These are phyloP conservation scores for Silurus meridionalis DNA, from an alignment of 2,113 vertebrate genomes.

Conservation along the genomic window DNA sequence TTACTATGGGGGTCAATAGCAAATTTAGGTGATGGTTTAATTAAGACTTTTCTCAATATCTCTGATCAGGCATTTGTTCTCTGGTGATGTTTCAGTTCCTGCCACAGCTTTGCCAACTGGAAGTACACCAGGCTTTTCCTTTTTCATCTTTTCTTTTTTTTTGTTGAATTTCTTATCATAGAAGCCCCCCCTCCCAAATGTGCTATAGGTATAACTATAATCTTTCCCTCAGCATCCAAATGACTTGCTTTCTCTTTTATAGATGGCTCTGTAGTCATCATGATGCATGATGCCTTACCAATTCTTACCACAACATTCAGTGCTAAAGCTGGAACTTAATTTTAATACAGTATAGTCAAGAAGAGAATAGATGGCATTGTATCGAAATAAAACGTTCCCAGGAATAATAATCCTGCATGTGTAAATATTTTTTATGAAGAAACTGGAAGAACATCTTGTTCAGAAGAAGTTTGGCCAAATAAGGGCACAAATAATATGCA, in stretches of 20 bases:
- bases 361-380: not conserved
- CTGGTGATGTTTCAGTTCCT: not conserved
- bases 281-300: not conserved
- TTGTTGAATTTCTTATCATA: too few relatives aligned
- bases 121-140: not conserved
- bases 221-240: constrained; percentile 4
- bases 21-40: not conserved
- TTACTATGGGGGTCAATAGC: not conserved
- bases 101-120: not conserved
- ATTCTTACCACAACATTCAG: not conserved
- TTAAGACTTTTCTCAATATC: not conserved
- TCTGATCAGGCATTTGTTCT: not conserved
- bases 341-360: too few relatives aligned
- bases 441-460: not conserved
- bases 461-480: not conserved
- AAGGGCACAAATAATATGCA: not conserved
- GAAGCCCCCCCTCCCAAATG: not conserved
- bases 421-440: not conserved
- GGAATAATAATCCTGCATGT: not conserved
- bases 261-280: not conserved
- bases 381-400: not conserved
- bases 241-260: constrained; percentile 16
- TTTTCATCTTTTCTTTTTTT: not conserved
- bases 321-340: not conserved
- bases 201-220: not conserved